Percentiles rank a stretch among this genome's conserved stretches.
These are phyloP conservation scores for Vidua macroura DNA, from an alignment of 2,113 vertebrate species.

Conservation along the genomic window DNA sequence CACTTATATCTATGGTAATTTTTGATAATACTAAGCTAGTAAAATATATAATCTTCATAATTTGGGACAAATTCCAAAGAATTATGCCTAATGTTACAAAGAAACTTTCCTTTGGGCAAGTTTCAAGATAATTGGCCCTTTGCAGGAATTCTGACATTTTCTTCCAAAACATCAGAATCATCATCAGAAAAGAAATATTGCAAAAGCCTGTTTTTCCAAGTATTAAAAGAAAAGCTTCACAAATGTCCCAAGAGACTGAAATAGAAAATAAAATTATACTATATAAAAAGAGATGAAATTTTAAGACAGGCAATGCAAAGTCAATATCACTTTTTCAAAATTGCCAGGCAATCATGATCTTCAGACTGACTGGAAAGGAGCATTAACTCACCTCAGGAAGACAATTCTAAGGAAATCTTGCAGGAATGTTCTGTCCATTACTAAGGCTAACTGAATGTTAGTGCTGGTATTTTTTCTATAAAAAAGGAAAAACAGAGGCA, in stretches of 20 bases:
- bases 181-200: background rate
- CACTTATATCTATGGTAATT: background rate
- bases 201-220: constrained; percentile 1
- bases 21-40: background rate
- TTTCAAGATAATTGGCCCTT: background rate
- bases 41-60: background rate
- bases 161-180: background rate
- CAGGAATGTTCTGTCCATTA: background rate
- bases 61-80: background rate
- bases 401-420: background rate
- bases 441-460: background rate
- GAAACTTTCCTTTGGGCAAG: background rate
- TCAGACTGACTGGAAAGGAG: background rate
- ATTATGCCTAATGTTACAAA: background rate
- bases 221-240: background rate
- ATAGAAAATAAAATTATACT: background rate
- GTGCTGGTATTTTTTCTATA: background rate
- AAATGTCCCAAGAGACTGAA: constrained; percentile 8
- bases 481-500: background rate
- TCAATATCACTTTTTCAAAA: background rate
- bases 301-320: background rate
- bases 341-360: background rate
- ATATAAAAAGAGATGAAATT: background rate
- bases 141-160: background rate
- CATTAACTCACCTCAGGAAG: background rate